A percentile compares a stretch with the other conserved stretches of the same genome.
These are phyloP conservation scores for Polymixis flavicincta DNA, from an alignment of 2,888 invertebrate genomes.

Conservation along the genomic window DNA sequence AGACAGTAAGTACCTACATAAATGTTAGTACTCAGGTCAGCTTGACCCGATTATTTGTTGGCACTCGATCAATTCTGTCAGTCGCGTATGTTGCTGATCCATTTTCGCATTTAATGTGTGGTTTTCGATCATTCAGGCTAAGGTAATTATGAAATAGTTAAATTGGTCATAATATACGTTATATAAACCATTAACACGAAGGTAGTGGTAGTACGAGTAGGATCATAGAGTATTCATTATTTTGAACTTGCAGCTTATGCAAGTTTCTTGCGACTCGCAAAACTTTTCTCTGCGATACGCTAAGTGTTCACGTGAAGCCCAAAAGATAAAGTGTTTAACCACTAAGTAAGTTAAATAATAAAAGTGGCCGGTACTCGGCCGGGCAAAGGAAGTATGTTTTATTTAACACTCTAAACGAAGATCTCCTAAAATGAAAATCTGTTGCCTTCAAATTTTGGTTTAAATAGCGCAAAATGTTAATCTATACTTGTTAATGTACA, in stretches of 20 bases:
- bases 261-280: slow-evolving; percentile 16
- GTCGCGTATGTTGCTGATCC: slow-evolving; percentile 74
- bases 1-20: slow-evolving; percentile 49
- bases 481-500: slow-evolving; percentile 37
- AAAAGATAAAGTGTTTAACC: slow-evolving; percentile 32
- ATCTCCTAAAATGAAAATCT: slow-evolving; percentile 17
- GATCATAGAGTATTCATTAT: slow-evolving; percentile 14
- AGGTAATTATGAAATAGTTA: slow-evolving; percentile 50
- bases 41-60: slow-evolving; percentile 76
- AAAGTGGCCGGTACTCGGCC: slow-evolving; percentile 1
- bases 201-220: neutral
- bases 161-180: slow-evolving; percentile 31
- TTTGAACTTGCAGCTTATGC: slow-evolving; percentile 17
- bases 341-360: slow-evolving; percentile 47
- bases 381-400: slow-evolving; percentile 15
- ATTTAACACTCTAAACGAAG: slow-evolving; percentile 33
- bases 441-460: slow-evolving; percentile 8
- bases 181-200: slow-evolving; percentile 26
- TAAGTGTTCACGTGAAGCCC: slow-evolving; percentile 38
- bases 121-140: slow-evolving; percentile 61
- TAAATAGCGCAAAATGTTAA: slow-evolving; percentile 29
- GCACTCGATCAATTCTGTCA: slow-evolving; percentile 80
- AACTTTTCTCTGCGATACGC: slow-evolving; percentile 28
- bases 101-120: slow-evolving; percentile 78
- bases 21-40: slow-evolving; percentile 69